Conservation (phyloP, 2,888 invertebrate genomes). For the Antitype chi region DNA sequence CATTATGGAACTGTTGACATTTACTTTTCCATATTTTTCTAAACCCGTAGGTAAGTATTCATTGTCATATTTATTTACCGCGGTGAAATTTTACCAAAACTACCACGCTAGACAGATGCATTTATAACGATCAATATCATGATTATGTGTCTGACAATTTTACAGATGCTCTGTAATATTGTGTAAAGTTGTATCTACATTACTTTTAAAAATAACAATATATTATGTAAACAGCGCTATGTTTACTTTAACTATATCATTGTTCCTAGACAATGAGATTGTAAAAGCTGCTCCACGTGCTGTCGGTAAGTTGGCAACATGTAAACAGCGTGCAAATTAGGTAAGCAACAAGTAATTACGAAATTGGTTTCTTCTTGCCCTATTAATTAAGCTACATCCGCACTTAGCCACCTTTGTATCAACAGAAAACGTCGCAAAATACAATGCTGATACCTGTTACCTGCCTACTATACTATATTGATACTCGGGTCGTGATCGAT, state of each 20-base stretch:
- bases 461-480: not conserved
- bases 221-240: slow-evolving; percentile 46
- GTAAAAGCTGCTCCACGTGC: slow-evolving; percentile 59
- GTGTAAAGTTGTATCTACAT: slow-evolving; percentile 5
- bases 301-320: slow-evolving; percentile 37
- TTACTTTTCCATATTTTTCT: not conserved
- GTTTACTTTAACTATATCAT: slow-evolving; percentile 51
- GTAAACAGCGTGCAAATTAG: slow-evolving; percentile 43
- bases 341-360: slow-evolving; percentile 32
- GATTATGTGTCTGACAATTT: not conserved
- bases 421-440: not conserved
- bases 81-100: not conserved
- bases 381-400: slow-evolving; percentile 1
- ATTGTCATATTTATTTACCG: not conserved
- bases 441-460: not conserved
- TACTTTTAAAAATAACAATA: slow-evolving; percentile 43
- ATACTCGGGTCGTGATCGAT: no score
- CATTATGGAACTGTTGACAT: not conserved
- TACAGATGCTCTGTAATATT: slow-evolving; percentile 9
- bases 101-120: not conserved
- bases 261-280: slow-evolving; percentile 60
- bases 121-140: slow-evolving; percentile 2
- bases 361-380: slow-evolving; percentile 1
- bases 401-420: not conserved
- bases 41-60: not conserved